Base-by-base conservation (phyloP, 2,888 invertebrate genomes). In the Agrilus biguttatus region DNA sequence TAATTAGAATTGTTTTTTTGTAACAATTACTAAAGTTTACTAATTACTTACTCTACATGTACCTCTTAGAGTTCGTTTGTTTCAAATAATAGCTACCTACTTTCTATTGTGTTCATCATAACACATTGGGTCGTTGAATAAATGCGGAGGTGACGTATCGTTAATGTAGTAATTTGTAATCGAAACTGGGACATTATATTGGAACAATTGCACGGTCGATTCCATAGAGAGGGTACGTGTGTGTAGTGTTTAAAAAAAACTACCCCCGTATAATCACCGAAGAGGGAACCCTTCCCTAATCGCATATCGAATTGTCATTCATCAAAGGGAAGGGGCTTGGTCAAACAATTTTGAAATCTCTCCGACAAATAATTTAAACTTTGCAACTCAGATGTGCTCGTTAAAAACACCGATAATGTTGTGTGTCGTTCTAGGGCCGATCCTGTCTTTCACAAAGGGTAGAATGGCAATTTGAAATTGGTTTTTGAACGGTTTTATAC, bases 271-370 rank as follows among this genome's bases (percentile, higher is more conserved):
- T n/a, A 59, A 59, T 59, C 57, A 59, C 54, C 53, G 53, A 42
- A 43, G 33, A 44, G 45, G 19, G 56, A 58, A 58, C 60, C 62
- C 59, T 60, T 59, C 57, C 54, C 52, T 61, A 59, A 62, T 59
- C 61, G 60, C 57, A 58, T 57, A 61, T 61, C 61, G 59, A 61
- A 60, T 61, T 61, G 61, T 60, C 60, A 55, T 57, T 55, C 56
- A 54, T 55, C 55, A 58, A 54, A 54, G 51, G 49, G 54, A 53
- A 55, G 55, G 47, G 40, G 38, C 42, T 28, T 50, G 54, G 56
- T 56, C 60, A 59, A 60, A 61, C 60, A 60, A 53, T 58, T 61
- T 57, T 57, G 53, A 57, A 58, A 53, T 53, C 55, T 53, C 55
- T 52, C 41, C 43, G 14, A 40, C 39, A 37, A 44, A 45, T 44